phyloP scores from a whole-genome alignment of 1,140 invertebrate genomes.

The Drosophila insularis region DNA sequence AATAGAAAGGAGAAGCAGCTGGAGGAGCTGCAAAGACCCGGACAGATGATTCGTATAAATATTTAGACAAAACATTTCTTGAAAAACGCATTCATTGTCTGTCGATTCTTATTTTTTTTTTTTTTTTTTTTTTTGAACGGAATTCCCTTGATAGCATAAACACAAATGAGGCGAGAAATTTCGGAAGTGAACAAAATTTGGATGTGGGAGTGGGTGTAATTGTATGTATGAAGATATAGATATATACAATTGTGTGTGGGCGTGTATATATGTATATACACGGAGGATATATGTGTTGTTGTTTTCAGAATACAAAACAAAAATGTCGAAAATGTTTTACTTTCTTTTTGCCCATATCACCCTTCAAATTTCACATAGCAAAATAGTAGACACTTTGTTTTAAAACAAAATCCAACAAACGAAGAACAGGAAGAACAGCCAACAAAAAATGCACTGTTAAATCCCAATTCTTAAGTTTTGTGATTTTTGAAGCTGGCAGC shows the following conservation, averaged over 20 bases:
- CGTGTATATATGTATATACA: background rate
- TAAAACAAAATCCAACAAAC: too few species aligned
- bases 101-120: too few species aligned
- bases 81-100: slow-evolving; percentile 59
- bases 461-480: too few species aligned
- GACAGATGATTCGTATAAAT: slow-evolving; percentile 58
- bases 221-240: background rate
- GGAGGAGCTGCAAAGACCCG: background rate
- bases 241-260: background rate
- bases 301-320: background rate
- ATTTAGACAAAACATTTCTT: slow-evolving; percentile 65
- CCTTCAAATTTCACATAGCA: too few species aligned
- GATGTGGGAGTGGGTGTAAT: background rate
- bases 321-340: background rate
- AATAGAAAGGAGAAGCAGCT: background rate
- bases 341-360: too few species aligned
- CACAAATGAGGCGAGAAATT: slow-evolving; percentile 7
- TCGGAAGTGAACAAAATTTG: slow-evolving; percentile 2
- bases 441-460: too few species aligned
- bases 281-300: background rate
- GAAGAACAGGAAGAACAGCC: too few species aligned
- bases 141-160: slow-evolving; percentile 11
- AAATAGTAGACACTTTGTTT: too few species aligned
- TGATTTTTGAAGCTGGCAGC: too few species aligned
- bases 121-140: slow-evolving; percentile 24